Evolutionary conservation across 2,113 vertebrate species (phyloP).

Genomic region (Ptychochromis oligacanthus): DNA sequence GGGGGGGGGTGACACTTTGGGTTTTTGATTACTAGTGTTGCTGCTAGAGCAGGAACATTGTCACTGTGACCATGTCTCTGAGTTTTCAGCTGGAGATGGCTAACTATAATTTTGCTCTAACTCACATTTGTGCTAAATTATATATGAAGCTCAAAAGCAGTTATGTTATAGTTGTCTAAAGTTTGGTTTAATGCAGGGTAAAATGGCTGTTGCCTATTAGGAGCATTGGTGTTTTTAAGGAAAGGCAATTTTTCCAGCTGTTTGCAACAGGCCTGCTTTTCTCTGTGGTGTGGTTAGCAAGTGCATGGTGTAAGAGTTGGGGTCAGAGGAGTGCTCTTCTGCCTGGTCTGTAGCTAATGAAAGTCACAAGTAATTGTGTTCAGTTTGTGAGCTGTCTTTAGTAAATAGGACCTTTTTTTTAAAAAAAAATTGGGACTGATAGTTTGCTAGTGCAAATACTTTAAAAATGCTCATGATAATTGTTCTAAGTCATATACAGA

Average conservation of each 20-base stretch:
- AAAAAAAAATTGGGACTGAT: not conserved
- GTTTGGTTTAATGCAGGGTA: not conserved
- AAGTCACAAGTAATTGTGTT: slow-evolving; percentile 69
- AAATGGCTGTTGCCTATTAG: slow-evolving; percentile 4
- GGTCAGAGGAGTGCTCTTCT: slow-evolving; percentile 26
- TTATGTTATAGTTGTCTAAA: not conserved
- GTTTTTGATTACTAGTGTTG: not conserved
- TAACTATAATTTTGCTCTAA: not conserved
- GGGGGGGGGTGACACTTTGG: not conserved
- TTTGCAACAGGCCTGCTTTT: slow-evolving; percentile 29
- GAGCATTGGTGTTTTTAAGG: slow-evolving; percentile 4
- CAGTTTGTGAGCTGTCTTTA: slow-evolving; percentile 32
- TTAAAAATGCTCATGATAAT: not conserved
- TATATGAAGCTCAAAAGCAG: not conserved
- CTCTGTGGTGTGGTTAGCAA: slow-evolving; percentile 39
- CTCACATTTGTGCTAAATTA: not conserved
- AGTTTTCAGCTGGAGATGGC: not conserved
- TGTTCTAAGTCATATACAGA: not conserved
- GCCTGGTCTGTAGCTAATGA: slow-evolving; percentile 53
- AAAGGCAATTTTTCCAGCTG: slow-evolving; percentile 10
- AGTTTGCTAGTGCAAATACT: not conserved
- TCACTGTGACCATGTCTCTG: not conserved
- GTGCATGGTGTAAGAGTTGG: slow-evolving; percentile 12
- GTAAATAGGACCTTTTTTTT: slow-evolving; percentile 16
- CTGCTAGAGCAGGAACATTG: not conserved